These are phyloP conservation scores for Diploscapter pachys DNA, from an alignment of 1,140 invertebrate species.

Conservation along the genomic window DNA sequence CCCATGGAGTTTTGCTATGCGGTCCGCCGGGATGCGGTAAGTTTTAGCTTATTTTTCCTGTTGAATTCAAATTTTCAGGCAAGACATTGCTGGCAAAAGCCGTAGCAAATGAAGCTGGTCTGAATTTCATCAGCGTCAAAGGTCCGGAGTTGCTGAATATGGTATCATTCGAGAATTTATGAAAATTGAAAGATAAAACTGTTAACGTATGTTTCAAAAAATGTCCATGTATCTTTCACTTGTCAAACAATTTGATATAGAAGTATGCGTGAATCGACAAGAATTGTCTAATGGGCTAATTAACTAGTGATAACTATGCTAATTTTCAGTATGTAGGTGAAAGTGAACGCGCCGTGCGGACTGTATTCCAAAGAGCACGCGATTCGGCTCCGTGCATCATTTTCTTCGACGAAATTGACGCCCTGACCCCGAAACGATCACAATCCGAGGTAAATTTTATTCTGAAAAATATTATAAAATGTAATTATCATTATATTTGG, in stretches of 20 bases:
- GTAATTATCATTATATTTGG: too few relatives aligned
- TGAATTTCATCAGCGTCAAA: slow-evolving; percentile 95
- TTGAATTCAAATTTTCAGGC: neutral
- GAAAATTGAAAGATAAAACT: neutral
- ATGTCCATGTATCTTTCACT: too few relatives aligned
- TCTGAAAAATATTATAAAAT: too few relatives aligned
- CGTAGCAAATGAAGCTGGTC: slow-evolving; percentile 88
- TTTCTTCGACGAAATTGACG: slow-evolving; percentile 98
- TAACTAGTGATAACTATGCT: neutral
- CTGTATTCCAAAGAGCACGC: slow-evolving; percentile 85
- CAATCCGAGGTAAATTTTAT: slow-evolving; percentile 67
- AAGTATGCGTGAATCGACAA: too few relatives aligned
- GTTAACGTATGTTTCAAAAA: neutral
- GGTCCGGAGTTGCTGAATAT: slow-evolving; percentile 93
- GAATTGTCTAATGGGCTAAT: slow-evolving; percentile 24
- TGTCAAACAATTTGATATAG: too few relatives aligned
- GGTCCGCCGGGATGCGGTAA: slow-evolving; percentile 80
- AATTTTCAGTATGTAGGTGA: slow-evolving; percentile 88
- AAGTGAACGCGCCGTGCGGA: slow-evolving; percentile 89
- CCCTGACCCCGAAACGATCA: slow-evolving; percentile 83
- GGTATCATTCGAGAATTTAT: slow-evolving; percentile 63
- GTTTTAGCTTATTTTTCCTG: neutral
- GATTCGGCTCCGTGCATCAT: slow-evolving; percentile 96
- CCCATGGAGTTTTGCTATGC: slow-evolving; percentile 83
- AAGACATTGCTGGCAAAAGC: slow-evolving; percentile 66